Evolutionary conservation across 2,888 invertebrate genomes (phyloP).

Genomic region (Biston stratarius): DNA sequence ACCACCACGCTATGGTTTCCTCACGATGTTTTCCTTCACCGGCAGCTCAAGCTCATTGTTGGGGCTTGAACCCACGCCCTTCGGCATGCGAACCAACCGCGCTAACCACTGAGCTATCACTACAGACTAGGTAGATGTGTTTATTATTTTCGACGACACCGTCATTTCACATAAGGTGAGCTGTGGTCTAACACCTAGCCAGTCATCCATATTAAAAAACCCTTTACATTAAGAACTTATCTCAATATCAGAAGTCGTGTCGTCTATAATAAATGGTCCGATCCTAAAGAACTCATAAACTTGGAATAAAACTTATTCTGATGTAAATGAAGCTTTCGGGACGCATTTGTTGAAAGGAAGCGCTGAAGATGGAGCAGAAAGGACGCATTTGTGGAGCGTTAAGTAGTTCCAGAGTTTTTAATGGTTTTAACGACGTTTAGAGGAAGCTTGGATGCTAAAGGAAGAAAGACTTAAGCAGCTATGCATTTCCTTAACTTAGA

Average conservation of each 20-base stretch:
- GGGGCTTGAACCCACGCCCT: too few relatives aligned
- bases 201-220: too few relatives aligned
- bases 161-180: too few relatives aligned
- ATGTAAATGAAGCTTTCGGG: conserved; percentile 32
- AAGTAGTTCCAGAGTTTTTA: conserved; percentile 22
- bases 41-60: too few relatives aligned
- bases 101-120: too few relatives aligned
- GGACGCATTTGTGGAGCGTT: conserved; percentile 21
- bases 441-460: neutral
- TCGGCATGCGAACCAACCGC: too few relatives aligned
- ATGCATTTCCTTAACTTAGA: neutral
- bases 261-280: neutral
- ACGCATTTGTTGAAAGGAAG: conserved; percentile 18
- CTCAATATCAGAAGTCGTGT: neutral
- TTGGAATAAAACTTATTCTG: conserved; percentile 31
- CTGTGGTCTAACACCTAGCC: too few relatives aligned
- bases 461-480: neutral
- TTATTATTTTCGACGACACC: too few relatives aligned
- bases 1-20: too few relatives aligned
- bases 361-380: conserved; percentile 19
- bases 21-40: too few relatives aligned
- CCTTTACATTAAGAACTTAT: neutral
- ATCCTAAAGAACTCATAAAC: conserved; percentile 30
- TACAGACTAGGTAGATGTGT: too few relatives aligned
- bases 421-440: conserved; percentile 16